phyloP scores from a whole-genome alignment of 2,797 vertebrate genomes.

The Fringilla coelebs region DNA sequence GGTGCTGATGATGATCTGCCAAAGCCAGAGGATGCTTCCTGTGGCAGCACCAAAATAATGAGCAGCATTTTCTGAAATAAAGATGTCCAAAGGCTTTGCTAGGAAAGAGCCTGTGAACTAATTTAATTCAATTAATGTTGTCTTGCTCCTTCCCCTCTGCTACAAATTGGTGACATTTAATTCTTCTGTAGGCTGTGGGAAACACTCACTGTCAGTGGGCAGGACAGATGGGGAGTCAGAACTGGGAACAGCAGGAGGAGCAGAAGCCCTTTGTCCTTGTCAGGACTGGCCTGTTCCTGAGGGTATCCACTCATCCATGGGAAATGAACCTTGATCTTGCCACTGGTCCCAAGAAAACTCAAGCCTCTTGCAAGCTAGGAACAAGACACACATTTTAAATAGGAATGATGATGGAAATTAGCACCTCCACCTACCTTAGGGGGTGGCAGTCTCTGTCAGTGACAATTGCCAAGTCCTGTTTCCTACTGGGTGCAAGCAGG shows the following conservation, averaged over 20 bases:
- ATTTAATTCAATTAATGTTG: background rate
- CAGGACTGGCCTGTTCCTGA: background rate
- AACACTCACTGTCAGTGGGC: background rate
- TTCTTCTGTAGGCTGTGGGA: background rate
- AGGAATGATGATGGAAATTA: background rate
- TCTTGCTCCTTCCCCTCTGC: background rate
- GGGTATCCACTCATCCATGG: background rate
- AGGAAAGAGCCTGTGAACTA: background rate
- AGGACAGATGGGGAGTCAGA: background rate
- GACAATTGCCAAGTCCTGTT: background rate
- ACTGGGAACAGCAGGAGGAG: background rate
- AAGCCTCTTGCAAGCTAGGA: background rate
- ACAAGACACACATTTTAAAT: background rate
- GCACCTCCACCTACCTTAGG: fast-evolving
- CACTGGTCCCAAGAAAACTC: background rate
- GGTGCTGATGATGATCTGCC: background rate
- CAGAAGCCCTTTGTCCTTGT: background rate
- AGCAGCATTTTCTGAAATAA: background rate
- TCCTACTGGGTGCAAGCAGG: background rate
- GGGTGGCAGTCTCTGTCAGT: background rate
- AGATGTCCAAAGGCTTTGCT: background rate
- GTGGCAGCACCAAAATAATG: background rate
- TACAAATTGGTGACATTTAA: background rate
- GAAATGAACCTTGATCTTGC: background rate
- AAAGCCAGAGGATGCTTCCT: background rate